phyloP scores from a whole-genome alignment of 2,113 vertebrate species.

The Urocolius indicus region DNA sequence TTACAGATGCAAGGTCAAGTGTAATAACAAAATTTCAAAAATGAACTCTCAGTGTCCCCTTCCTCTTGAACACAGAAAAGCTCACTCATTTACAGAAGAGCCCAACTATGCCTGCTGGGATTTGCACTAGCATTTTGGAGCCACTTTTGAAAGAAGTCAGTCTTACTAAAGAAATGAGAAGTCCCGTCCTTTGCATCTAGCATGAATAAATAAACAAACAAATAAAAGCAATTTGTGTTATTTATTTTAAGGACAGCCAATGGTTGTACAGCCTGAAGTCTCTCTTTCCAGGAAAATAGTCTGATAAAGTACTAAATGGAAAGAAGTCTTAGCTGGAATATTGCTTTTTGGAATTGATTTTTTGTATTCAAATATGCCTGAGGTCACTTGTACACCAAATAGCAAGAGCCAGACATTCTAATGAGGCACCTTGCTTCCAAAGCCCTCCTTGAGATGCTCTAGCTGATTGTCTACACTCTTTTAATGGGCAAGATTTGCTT shows the following conservation, averaged over 20 bases:
- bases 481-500: background rate
- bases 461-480: background rate
- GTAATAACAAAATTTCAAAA: background rate
- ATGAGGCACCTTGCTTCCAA: background rate
- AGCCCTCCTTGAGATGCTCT: background rate
- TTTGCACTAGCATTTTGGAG: background rate
- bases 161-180: background rate
- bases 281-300: background rate
- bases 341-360: background rate
- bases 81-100: background rate
- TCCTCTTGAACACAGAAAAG: background rate
- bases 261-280: background rate
- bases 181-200: background rate
- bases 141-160: background rate
- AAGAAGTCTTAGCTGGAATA: background rate
- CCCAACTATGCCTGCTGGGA: background rate
- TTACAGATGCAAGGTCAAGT: background rate
- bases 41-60: background rate
- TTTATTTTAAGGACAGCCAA: background rate
- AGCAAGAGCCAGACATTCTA: background rate
- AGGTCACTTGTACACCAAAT: background rate
- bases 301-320: background rate
- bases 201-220: background rate
- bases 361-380: background rate
- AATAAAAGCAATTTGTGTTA: background rate